Percentiles rank a stretch among this genome's conserved stretches.
These are phyloP conservation scores for Muntiacus muntjak DNA, from an alignment of 2,113 vertebrate species.

Conservation along the genomic window DNA sequence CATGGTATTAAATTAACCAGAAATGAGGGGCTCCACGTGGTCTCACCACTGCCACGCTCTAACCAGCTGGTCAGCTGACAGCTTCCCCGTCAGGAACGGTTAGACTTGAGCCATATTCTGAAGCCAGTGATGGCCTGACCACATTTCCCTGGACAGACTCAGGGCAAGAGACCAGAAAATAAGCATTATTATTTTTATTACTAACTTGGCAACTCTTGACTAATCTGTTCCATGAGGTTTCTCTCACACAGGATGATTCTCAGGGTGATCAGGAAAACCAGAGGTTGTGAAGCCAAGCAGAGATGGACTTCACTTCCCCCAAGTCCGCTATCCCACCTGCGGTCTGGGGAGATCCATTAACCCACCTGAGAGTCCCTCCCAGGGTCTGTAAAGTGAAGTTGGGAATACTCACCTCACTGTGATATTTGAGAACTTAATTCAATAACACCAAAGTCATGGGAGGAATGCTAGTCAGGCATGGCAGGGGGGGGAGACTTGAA, in stretches of 20 bases:
- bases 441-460: background rate
- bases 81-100: background rate
- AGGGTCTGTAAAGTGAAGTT: background rate
- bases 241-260: background rate
- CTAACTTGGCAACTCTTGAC: background rate
- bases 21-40: background rate
- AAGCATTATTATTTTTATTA: background rate
- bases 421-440: background rate
- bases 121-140: background rate
- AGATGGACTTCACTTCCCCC: background rate
- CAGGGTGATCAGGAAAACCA: background rate
- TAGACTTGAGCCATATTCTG: background rate
- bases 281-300: background rate
- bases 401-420: background rate
- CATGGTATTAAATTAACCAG: background rate
- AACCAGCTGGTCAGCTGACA: background rate
- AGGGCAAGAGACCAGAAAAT: background rate
- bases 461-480: background rate
- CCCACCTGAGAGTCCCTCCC: background rate
- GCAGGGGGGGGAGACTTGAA: background rate
- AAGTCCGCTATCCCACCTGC: background rate
- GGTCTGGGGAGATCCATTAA: background rate
- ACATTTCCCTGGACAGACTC: background rate
- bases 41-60: background rate
- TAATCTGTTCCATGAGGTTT: background rate